Base-by-base conservation (phyloP, 2,888 invertebrate species). In the Podabrus alpinus region DNA sequence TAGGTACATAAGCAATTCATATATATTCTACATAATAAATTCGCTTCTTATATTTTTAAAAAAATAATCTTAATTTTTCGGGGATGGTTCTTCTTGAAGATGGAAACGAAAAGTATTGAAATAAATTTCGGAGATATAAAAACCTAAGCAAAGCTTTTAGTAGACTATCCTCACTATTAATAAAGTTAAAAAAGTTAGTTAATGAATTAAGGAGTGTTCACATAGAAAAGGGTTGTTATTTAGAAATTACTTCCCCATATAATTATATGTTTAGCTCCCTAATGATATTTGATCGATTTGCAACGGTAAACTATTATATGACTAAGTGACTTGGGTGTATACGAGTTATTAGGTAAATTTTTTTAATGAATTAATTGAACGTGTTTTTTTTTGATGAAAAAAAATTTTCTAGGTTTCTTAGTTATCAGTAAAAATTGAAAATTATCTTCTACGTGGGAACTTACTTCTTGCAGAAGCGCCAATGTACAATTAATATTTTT, bases 221-320 rank as follows among this genome's bases (percentile, higher is more conserved):
- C 68, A 71, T 75, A 77, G 75, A 73, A 78, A 78, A 78, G 78
- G 78, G 78, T 78, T 78, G 78, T 78, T 78, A 77, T 77, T 77
- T 69, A 68, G 75, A 59, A 74, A 77, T 77, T 77, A 77, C 75
- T 75, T 72, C 73, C 72, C 75, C 45, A 45, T 77, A 77, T 75
- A 71, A 75, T 75, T 75, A 75, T 77, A 75, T 72, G 76, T 76
- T 76, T 76, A 75, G 75, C 71, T 77, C 77, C 69, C 77, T 77
- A 77, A 77, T 75, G 77, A 77, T 77, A 74, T 77, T 77, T 77
- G 73, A 77, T 77, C 77, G 77, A 77, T 77, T 76, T 68, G 61
- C 70, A 67, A 74, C 69, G 15, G 69, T 69, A 72, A 68, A 72
- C 68, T 72, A 64, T 72, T 45, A 45, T 45, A 69, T 75, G 68